Evolutionary conservation across 2,113 vertebrate genomes (phyloP).

Genomic region (Aldabrachelys gigantea): DNA sequence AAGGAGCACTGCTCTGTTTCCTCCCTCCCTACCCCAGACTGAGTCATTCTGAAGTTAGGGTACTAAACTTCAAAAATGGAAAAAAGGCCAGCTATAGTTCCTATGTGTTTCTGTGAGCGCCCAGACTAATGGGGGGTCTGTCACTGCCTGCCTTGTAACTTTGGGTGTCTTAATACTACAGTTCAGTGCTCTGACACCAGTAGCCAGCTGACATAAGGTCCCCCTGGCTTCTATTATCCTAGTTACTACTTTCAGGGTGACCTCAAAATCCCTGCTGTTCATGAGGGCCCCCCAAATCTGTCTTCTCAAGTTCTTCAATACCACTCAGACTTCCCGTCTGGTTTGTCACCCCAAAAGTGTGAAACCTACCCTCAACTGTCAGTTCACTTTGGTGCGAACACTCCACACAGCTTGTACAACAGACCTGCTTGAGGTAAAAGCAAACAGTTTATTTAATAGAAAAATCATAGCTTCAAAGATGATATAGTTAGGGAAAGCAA

Average conservation of each 20-base stretch:
- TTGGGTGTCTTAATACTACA: too few species aligned
- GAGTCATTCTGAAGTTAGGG: too few species aligned
- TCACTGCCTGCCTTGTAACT: background rate
- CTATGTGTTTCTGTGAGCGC: background rate
- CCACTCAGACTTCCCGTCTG: background rate
- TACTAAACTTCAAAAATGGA: too few species aligned
- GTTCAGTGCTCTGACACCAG: background rate
- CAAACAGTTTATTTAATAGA: background rate
- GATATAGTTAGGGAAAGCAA: background rate
- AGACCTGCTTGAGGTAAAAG: background rate
- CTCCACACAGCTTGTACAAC: too few species aligned
- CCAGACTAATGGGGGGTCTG: background rate
- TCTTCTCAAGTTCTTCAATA: too few species aligned
- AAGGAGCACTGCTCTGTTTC: too few species aligned
- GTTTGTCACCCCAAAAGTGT: too few species aligned
- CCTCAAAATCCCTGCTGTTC: background rate
- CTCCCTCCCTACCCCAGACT: too few species aligned
- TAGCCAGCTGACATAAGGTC: background rate
- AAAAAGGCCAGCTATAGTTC: too few species aligned
- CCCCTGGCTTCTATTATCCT: background rate
- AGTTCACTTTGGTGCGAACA: too few species aligned
- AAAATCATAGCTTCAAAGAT: background rate
- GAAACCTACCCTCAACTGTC: too few species aligned
- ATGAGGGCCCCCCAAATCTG: background rate
- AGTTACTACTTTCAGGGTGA: background rate